phyloP scores from a whole-genome alignment of 2,888 invertebrate genomes.

The Cancer borealis region DNA sequence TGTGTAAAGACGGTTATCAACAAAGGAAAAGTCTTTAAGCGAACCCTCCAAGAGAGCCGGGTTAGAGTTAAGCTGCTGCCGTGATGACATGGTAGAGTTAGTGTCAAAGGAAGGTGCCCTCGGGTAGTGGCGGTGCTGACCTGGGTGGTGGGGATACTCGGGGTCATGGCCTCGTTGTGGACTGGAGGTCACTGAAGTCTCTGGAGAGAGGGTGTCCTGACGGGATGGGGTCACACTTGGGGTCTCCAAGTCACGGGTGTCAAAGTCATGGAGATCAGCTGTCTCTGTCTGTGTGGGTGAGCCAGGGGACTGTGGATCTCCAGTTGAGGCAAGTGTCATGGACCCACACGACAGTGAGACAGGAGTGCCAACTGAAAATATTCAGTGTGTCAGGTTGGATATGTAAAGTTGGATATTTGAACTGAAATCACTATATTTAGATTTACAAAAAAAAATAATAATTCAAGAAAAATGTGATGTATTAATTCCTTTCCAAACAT shows the following conservation, averaged over 20 bases:
- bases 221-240: constrained; percentile 78
- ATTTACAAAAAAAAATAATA: background rate
- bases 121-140: constrained; percentile 75
- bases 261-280: constrained; percentile 72
- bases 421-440: background rate
- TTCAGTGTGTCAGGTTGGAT: constrained; percentile 34
- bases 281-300: constrained; percentile 75
- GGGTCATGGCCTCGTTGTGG: constrained; percentile 79
- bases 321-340: constrained; percentile 83
- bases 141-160: constrained; percentile 79
- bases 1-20: constrained; percentile 70
- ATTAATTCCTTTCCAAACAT: background rate
- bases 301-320: constrained; percentile 74
- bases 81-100: constrained; percentile 72
- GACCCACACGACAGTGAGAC: constrained; percentile 80
- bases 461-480: background rate
- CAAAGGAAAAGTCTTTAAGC: constrained; percentile 68
- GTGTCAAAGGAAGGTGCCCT: constrained; percentile 72
- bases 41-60: constrained; percentile 70
- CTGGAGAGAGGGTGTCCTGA: constrained; percentile 78
- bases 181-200: constrained; percentile 79
- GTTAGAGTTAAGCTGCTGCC: constrained; percentile 67
- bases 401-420: background rate
- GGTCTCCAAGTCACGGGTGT: constrained; percentile 78
- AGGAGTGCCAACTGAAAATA: constrained; percentile 78